A percentile compares a stretch with the other conserved stretches of the same genome.
Evolutionary conservation across 2,888 invertebrate genomes (phyloP).

Genomic region (Lingula anatina): DNA sequence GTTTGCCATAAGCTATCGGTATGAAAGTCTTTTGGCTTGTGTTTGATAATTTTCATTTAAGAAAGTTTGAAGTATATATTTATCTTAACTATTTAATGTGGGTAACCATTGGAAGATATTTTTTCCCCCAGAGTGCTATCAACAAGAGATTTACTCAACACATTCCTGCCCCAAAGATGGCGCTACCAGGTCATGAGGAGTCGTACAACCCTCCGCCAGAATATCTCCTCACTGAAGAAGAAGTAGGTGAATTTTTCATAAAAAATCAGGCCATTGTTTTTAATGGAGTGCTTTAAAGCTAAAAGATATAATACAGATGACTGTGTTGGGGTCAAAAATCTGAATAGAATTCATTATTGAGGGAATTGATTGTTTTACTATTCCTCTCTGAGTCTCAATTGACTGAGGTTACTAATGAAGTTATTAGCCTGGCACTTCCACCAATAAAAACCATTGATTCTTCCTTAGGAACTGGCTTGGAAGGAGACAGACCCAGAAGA

Average conservation of each 20-base stretch:
- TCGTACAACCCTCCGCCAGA: constrained; percentile 98
- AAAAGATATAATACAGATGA: too few relatives aligned
- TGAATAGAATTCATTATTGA: too few relatives aligned
- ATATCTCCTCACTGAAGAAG: constrained; percentile 83
- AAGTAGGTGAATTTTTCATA: too few relatives aligned
- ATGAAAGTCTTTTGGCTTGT: too few relatives aligned
- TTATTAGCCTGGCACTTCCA: too few relatives aligned
- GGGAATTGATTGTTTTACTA: too few relatives aligned
- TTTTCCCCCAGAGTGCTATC: constrained; percentile 24
- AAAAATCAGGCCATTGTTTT: too few relatives aligned
- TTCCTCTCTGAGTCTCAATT: too few relatives aligned
- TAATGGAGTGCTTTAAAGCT: too few relatives aligned
- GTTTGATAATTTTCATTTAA: background rate
- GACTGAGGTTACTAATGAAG: too few relatives aligned
- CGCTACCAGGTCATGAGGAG: constrained; percentile 87
- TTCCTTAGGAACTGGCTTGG: constrained; percentile 68
- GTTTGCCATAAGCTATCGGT: too few relatives aligned
- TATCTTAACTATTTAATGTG: background rate
- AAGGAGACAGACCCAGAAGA: constrained; percentile 79
- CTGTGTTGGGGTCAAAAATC: too few relatives aligned
- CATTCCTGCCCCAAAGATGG: constrained; percentile 85
- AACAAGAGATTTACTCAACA: constrained; percentile 63
- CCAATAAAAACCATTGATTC: background rate
- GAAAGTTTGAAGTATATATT: background rate
- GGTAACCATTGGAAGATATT: background rate